Percentiles rank a stretch among this genome's conserved stretches.
phyloP scores from a whole-genome alignment of 2,888 invertebrate genomes.

The Himalopsyche japonica region DNA sequence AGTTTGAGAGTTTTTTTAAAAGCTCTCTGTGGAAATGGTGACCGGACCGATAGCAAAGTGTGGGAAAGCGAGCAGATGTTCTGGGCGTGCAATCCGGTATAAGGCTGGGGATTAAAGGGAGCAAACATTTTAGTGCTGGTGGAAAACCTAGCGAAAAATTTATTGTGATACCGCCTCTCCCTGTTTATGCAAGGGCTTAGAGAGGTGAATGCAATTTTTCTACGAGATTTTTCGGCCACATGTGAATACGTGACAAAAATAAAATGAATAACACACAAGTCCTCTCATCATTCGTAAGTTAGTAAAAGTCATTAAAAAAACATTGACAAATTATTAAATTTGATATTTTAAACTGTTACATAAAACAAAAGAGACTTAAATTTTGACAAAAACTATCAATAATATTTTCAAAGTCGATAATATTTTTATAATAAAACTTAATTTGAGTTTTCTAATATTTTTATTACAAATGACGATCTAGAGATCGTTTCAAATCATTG shows the following conservation, averaged over 20 bases:
- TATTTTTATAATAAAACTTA: too few species aligned
- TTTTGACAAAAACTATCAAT: too few species aligned
- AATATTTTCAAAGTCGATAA: too few species aligned
- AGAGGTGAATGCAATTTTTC: conserved; percentile 19
- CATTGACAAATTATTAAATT: too few species aligned
- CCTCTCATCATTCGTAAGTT: too few species aligned
- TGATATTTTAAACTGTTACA: too few species aligned
- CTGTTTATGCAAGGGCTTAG: conserved; percentile 26
- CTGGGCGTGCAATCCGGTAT: conserved; percentile 8
- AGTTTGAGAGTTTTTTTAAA: not conserved
- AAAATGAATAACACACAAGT: not conserved
- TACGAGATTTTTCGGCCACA: not conserved
- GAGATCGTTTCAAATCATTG: too few species aligned
- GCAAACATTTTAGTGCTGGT: conserved; percentile 33
- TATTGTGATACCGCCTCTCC: conserved; percentile 11
- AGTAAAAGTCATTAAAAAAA: too few species aligned
- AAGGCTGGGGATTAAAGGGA: conserved; percentile 33
- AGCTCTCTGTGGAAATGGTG: not conserved
- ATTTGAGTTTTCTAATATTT: too few species aligned
- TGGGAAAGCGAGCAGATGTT: conserved; percentile 29
- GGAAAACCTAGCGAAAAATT: conserved; percentile 25
- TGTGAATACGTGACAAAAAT: not conserved
- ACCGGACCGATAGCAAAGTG: not conserved
- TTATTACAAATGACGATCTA: too few species aligned
- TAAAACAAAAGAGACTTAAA: too few species aligned